These are phyloP conservation scores for Uromys caudimaculatus DNA, from an alignment of 2,797 vertebrate species.

Conservation along the genomic window DNA sequence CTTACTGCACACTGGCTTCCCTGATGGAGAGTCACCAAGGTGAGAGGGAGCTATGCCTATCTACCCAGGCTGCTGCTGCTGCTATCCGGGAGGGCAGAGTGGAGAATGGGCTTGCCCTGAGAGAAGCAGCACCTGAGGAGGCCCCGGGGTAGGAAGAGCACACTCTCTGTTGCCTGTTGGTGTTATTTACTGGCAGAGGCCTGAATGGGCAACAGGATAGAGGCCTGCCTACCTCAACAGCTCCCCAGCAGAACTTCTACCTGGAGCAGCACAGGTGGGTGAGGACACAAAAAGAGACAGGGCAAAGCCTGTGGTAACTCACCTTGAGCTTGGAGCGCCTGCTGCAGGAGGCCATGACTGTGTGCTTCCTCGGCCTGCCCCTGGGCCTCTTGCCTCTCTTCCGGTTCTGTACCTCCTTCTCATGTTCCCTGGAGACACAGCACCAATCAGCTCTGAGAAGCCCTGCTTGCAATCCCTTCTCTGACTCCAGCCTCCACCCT, in stretches of 20 bases:
- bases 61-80: not conserved
- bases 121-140: not conserved
- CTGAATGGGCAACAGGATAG: no score
- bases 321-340: conserved; percentile 74
- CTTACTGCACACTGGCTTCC: not conserved
- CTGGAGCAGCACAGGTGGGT: rapidly evolving
- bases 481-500: not conserved
- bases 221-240: not conserved
- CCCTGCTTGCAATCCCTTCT: not conserved
- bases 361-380: conserved; percentile 95
- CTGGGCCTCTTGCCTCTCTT: conserved; percentile 96
- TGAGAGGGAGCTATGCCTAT: rapidly evolving
- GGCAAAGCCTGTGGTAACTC: rapidly evolving
- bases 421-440: conserved; percentile 91
- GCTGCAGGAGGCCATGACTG: conserved; percentile 83
- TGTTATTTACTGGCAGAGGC: not conserved
- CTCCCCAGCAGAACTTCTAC: not conserved
- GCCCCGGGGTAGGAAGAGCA: rapidly evolving
- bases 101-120: rapidly evolving
- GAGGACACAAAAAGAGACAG: rapidly evolving
- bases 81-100: not conserved
- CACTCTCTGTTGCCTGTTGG: not conserved
- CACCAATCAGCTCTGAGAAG: not conserved
- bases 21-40: no score
- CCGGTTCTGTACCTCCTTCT: conserved; percentile 94